Base-by-base conservation (phyloP, 2,888 invertebrate species). In the Hoplodrina ambigua region DNA sequence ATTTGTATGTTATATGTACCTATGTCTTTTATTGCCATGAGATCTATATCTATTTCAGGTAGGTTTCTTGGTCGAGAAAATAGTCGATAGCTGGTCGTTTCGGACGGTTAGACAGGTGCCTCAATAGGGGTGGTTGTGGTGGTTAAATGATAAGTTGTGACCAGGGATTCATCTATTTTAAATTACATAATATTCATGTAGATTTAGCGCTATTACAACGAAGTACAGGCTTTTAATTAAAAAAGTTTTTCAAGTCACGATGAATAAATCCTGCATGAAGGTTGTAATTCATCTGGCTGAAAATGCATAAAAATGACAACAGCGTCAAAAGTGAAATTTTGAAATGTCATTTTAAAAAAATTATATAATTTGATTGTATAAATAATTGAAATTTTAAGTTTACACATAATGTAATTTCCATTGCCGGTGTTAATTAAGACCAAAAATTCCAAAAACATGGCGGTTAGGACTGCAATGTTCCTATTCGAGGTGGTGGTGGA, bases 401-500 rank as follows among this genome's bases (percentile, higher is more conserved):
- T 41, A 61, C 49, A 59, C 11, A 71, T 44, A 56, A 72, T 69
- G 66, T 75, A 50, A 56, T 75, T 54, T 68, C 54, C 20, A 41
- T 46, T 37, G n/a, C 49, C 1, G 76, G 78, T 85, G 25, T 64
- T 49, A 81, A 63, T 69, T 66, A 84, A 80, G 60, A 73, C 70
- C 49, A 53, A 73, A 70, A 68, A 70, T 70, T 15, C 3, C 8
- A 19, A 30, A 46, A 72, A 54, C 6, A 95, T 96, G 95, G 91
- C 94, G 6, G 93, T 93, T 41, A 85, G 89, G n/a, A 92, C 90
- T 67, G 91, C 91, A 65, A 93, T 95, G 93, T 96, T 93, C 76
- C 82, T 96, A 60, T 95, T 96, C 76, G 95, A 96, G 85, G 95
- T 96, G 20, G 94, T 95, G 4, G 90, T 96, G 15, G 91, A 92